Percentiles rank a stretch among this genome's conserved stretches.
Evolutionary conservation across 2,113 vertebrate genomes (phyloP).

Genomic region (Pseudois nayaur): DNA sequence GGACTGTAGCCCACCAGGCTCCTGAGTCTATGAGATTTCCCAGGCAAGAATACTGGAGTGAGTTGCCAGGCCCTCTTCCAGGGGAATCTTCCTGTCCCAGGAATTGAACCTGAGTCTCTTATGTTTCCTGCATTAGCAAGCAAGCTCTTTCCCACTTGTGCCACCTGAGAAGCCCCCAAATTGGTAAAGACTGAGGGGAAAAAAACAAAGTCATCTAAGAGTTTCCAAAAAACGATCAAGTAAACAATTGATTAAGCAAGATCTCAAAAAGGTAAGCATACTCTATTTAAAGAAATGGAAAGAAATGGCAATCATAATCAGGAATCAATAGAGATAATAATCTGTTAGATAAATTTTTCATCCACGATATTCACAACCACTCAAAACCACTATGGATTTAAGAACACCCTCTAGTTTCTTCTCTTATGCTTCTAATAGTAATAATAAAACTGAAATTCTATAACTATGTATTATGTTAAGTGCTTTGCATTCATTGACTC

Average conservation of each 20-base stretch:
- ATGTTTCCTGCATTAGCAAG: neutral
- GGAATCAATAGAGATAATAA: neutral
- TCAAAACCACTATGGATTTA: neutral
- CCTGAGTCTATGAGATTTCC: neutral
- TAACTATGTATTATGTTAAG: neutral
- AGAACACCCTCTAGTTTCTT: neutral
- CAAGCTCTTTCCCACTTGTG: neutral
- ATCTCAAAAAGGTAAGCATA: neutral
- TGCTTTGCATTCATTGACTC: neutral
- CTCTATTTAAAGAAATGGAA: neutral
- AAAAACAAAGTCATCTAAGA: neutral
- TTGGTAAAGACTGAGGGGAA: neutral
- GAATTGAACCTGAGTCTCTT: neutral
- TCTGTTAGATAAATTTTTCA: neutral
- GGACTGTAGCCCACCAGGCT: rapidly evolving
- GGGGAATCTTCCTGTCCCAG: neutral
- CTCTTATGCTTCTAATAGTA: neutral
- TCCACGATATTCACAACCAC: neutral
- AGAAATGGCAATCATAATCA: neutral
- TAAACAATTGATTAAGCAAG: neutral
- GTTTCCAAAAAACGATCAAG: neutral
- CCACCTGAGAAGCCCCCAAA: neutral
- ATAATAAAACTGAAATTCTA: neutral
- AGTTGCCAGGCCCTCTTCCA: neutral
- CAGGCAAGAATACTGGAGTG: neutral